Base-by-base conservation (phyloP, 2,888 invertebrate genomes). In the Plebejus melissa region DNA sequence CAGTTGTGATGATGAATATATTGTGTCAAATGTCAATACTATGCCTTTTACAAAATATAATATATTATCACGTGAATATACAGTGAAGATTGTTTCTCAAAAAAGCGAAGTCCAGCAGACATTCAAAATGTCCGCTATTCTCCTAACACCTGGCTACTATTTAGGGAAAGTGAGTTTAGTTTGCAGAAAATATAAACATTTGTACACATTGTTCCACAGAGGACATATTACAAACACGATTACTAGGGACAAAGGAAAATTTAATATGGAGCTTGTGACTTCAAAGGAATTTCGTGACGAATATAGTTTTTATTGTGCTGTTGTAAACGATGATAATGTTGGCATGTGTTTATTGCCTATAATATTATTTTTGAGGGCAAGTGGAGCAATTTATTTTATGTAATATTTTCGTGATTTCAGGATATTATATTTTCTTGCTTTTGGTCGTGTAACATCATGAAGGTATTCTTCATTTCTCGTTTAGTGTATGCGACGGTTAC, bases 261-360 rank as follows among this genome's bases (percentile, higher is more conserved):
- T 72, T 75, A n/a, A 75, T 75, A 71, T 75, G 57, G 58, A 75
- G 65, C 74, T 32, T 11, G 65, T 13, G 65, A 32, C 46, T 22
- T 71, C 22, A 46, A 46, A 46, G 71, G 71, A 22, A 71, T 71
- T 46, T 71, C 4, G 46, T 36, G 28, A 65, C 32, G 65, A 13
- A 28, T 28, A 60, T 60, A 60, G 65, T 65, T 65, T 65, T 65
- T 32, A 65, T 65, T 65, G 60, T 60, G 60, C 4, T 60, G 28
- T 28, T 60, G 5, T 32, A 65, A 36, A 65, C 16, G 36, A 32
- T 5, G 11, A 32, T 65, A 32, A 32, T 65, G 65, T 65, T 32
- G 22, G 11, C 32, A 22, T 54, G 54, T 54, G 16, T 54, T 54
- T 54, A 54, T 16, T 54, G 54, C 13, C 13, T 13, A 13, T 22